phyloP scores from a whole-genome alignment of 2,113 vertebrate species.

The Odocoileus hemionus region DNA sequence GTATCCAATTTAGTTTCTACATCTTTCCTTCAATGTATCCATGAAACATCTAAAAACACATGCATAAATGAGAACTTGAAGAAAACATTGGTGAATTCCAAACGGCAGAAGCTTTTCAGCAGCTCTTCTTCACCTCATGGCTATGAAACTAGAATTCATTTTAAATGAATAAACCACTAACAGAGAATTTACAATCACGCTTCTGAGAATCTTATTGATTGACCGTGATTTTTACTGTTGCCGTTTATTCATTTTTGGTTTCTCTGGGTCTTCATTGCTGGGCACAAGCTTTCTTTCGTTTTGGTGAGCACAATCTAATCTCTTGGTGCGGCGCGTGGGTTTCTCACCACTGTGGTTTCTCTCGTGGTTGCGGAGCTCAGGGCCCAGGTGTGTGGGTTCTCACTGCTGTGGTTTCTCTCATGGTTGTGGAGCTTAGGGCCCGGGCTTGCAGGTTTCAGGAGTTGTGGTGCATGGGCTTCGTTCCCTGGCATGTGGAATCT shows the following conservation, averaged over 20 bases:
- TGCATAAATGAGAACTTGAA: neutral
- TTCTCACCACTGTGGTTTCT: neutral
- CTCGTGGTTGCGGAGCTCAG: neutral
- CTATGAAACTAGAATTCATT: neutral
- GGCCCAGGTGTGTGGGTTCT: neutral
- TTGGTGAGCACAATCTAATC: accelerated
- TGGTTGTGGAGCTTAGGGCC: accelerated
- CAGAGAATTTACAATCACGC: accelerated
- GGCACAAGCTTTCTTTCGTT: accelerated
- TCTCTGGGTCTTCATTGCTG: neutral
- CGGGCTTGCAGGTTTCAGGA: accelerated
- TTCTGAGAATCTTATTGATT: neutral
- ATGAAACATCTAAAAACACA: neutral
- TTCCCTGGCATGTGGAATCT: neutral
- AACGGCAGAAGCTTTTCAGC: neutral
- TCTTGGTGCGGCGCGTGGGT: accelerated
- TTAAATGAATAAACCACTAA: neutral
- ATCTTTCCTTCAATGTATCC: neutral
- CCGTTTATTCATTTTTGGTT: neutral
- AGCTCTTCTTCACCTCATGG: accelerated
- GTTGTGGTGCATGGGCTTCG: neutral
- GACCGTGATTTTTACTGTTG: neutral
- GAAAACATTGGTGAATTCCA: neutral
- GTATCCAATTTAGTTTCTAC: neutral
- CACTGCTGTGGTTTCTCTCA: accelerated